Base-by-base conservation (phyloP, 2,797 vertebrate genomes). In the Cephalopachus bancanus region DNA sequence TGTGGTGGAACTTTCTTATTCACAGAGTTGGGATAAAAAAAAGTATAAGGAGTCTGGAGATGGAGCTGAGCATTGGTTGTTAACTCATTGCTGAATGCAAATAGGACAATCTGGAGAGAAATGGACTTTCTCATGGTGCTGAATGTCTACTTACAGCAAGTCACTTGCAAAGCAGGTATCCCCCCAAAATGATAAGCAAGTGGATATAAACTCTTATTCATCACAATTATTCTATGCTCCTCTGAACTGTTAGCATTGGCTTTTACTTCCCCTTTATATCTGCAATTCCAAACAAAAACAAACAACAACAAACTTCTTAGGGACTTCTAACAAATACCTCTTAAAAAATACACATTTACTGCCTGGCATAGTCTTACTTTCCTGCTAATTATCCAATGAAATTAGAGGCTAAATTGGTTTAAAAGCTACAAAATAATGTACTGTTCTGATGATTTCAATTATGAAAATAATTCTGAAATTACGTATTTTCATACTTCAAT, bases 391-490 rank as follows among this genome's bases (percentile, higher is more conserved):
- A n/a, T 81, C 33, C 76, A 95, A 75, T 95, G 75, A 97, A 81
- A 59, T 94, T 64, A 76, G 33, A 88, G 97, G 51, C 60, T 84
- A 86, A 95, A 86, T 59, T 51, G 19, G 5, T 92, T 95, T 81
- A 79, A 62, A 96, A 79, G 33, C 92, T 90, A 80, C 22, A 85
- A 93, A 98, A 95, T 95, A 92, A 83, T 79, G 37, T 72, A 72
- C 26, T 78, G 86, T 71, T 81, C 89, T 92, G 44, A 84, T 96
- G 71, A 94, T 87, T 92, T 94, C 57, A 84, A 89, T 97, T 93
- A 96, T 88, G 59, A 74, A 94, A 91, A 51, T 67, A 80, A 93
- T 84, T 95, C 67, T 90, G 51, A 95, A 95, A 87, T 96, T 75
- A 65, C 7, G 14, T 94, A 64, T 94, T 96, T 94, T 88, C 51